Evolutionary conservation across 1,140 invertebrate species (phyloP).

Genomic region (Wasmannia auropunctata): DNA sequence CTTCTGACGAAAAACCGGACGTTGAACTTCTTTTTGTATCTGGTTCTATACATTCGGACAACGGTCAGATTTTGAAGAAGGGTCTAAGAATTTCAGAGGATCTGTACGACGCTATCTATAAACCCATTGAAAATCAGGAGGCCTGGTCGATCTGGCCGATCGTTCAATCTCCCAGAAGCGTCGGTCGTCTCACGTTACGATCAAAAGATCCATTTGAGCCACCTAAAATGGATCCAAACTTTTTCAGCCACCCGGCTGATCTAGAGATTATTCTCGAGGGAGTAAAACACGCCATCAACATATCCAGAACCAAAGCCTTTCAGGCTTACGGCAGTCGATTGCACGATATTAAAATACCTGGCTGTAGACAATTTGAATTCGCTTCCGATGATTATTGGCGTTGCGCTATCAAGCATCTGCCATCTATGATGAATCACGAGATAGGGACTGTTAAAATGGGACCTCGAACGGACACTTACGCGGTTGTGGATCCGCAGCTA

Average conservation of each 20-base stretch:
- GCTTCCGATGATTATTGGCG: constrained; percentile 90
- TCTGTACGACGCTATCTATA: constrained; percentile 86
- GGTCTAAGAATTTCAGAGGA: constrained; percentile 86
- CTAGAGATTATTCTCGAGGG: constrained; percentile 89
- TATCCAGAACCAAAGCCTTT: constrained; percentile 87
- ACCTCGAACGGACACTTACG: constrained; percentile 86
- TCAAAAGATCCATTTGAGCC: constrained; percentile 90
- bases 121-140: constrained; percentile 86
- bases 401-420: constrained; percentile 89
- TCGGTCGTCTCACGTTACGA: constrained; percentile 88
- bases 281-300: constrained; percentile 87
- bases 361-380: constrained; percentile 86
- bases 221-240: constrained; percentile 91
- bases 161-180: constrained; percentile 90
- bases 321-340: constrained; percentile 87
- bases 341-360: constrained; percentile 86
- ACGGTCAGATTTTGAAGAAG: constrained; percentile 86
- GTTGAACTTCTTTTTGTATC: constrained; percentile 86
- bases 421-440: constrained; percentile 89
- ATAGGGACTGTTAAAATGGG: constrained; percentile 92
- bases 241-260: constrained; percentile 89
- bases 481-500: constrained; percentile 91
- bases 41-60: constrained; percentile 87
- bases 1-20: constrained; percentile 84
- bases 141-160: constrained; percentile 90